These are phyloP conservation scores for Atta texana DNA, from an alignment of 1,140 invertebrate genomes.

Conservation along the genomic window DNA sequence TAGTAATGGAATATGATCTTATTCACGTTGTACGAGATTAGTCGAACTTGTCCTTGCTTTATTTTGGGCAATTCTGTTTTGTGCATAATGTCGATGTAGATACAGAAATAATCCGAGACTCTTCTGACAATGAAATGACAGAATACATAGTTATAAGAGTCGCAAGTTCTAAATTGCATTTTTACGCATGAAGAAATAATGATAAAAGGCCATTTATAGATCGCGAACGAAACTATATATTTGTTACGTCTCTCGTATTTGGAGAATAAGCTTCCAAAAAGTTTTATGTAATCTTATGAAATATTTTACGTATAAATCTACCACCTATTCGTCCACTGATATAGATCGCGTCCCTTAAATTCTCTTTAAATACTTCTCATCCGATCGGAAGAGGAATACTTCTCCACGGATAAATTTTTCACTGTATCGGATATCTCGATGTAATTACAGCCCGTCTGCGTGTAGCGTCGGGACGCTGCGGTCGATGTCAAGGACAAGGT, in stretches of 20 bases:
- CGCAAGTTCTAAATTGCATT: background rate
- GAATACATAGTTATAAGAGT: background rate
- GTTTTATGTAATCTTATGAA: constrained; percentile 49
- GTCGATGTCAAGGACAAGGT: constrained; percentile 86
- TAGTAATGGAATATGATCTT: constrained; percentile 77
- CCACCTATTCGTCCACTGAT: background rate
- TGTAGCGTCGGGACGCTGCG: constrained; percentile 84
- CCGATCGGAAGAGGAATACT: background rate
- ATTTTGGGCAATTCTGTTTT: constrained; percentile 77
- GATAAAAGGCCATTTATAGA: background rate
- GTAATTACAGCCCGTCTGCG: constrained; percentile 78
- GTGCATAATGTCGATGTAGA: constrained; percentile 71
- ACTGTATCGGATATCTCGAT: constrained; percentile 80
- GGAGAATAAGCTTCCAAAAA: background rate
- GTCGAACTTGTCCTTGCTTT: constrained; percentile 81
- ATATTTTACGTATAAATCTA: constrained; percentile 12
- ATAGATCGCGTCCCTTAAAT: background rate
- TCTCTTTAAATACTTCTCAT: constrained; percentile 15
- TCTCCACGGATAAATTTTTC: constrained; percentile 60
- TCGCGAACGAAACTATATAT: background rate
- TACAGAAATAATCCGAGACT: constrained; percentile 21
- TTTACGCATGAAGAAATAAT: background rate
- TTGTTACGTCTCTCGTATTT: background rate
- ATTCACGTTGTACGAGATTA: constrained; percentile 77
- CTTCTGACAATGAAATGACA: background rate